Base-by-base conservation (phyloP, 1,140 invertebrate species). In the Anadara kagoshimensis region DNA sequence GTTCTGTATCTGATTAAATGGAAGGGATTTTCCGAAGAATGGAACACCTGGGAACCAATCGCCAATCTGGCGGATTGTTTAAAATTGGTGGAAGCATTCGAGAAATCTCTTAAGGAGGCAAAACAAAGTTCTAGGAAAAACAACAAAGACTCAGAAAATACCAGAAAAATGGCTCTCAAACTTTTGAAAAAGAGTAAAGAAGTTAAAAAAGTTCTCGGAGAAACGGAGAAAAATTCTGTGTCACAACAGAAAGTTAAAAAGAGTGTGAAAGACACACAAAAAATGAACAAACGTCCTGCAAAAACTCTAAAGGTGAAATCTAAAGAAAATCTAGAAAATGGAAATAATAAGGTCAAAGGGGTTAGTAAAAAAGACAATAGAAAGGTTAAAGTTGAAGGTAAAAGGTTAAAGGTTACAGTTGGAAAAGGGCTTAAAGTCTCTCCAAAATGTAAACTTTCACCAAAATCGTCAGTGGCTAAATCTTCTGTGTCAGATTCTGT, bases 21-120 rank as follows among this genome's bases (percentile, higher is more conserved):
- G 83, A 82, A 84, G 68, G 78, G 76, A 20, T 86, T 80, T 45
- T 54, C 41, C 11, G 45, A 72, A 26, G 71, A 81, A 5, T 81
- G 76, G 69, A 80, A 85, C 64, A 82, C 85, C 26, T 86, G 85
- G 85, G 85, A 86, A 65, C 85, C 85, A 1, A 47, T 72, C 1
- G 51, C 56, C n/a, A 82, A 85, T 64, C 67, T 85, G 0, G 24
- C 56, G 14, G 69, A 79, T 12, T 83, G 82, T 62, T 53, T 65
- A 58, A 26, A 67, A 14, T 67, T 80, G 24, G 68, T 85, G 20
- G 58, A 53, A 36, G 65, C 78, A 20, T 84, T 81, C 69, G 80
- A 84, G 29, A 36, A 36, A 36, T 36, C 29, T 36, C 29, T 36
- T 3, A 36, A 36, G 26, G 43, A 62, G 36, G 65, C 78, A 70